phyloP scores from a whole-genome alignment of 2,888 invertebrate species.

The Lochmaea crataegi region DNA sequence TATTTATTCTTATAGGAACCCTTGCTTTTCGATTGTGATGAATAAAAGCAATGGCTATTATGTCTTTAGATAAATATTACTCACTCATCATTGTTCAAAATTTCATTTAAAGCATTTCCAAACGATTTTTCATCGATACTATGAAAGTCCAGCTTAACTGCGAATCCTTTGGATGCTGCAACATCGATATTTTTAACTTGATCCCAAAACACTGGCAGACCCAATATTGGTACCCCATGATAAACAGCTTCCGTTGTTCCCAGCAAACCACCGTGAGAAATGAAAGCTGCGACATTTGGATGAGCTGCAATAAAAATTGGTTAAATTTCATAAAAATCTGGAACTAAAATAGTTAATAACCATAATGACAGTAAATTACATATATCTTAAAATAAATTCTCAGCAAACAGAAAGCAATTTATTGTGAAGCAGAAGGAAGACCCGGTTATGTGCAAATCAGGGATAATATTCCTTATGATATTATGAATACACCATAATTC shows the following conservation, averaged over 20 bases:
- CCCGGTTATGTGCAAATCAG: too few relatives aligned
- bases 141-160: constrained; percentile 14
- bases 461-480: too few relatives aligned
- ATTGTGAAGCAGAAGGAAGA: too few relatives aligned
- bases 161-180: constrained; percentile 20
- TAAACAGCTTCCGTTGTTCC: constrained; percentile 29
- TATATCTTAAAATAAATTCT: too few relatives aligned
- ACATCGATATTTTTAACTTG: constrained; percentile 26
- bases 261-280: constrained; percentile 33
- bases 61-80: not conserved
- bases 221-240: constrained; percentile 33
- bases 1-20: too few relatives aligned
- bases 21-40: too few relatives aligned
- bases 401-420: too few relatives aligned
- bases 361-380: too few relatives aligned
- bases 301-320: not conserved
- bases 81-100: constrained; percentile 32
- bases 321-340: too few relatives aligned
- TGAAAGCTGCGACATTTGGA: constrained; percentile 29
- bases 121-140: constrained; percentile 19
- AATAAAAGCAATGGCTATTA: not conserved
- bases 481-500: too few relatives aligned
- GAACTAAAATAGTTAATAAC: too few relatives aligned
- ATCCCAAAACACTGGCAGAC: constrained; percentile 33
- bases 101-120: constrained; percentile 18